Evolutionary conservation across 2,113 vertebrate genomes (phyloP).

Genomic region (Pachypanchax playfairii): DNA sequence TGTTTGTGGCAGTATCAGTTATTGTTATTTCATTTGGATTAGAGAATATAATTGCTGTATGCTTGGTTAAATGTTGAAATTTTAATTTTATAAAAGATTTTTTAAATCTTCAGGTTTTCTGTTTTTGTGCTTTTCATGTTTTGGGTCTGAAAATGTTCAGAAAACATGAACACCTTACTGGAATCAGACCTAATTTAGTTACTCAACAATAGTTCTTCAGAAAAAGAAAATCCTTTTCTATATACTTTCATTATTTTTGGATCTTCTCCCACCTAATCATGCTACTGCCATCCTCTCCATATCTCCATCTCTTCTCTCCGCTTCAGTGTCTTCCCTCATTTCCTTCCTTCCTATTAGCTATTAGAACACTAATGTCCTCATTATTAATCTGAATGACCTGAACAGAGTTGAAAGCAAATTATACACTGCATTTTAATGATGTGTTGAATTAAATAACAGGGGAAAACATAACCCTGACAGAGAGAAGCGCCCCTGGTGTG

Average conservation of each 20-base stretch:
- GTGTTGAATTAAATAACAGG: constrained; percentile 19
- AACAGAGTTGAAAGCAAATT: constrained; percentile 23
- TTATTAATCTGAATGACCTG: constrained; percentile 18
- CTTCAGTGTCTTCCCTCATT: not conserved
- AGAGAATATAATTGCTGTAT: no score
- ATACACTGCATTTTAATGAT: constrained; percentile 30
- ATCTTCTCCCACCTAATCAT: constrained; percentile 12
- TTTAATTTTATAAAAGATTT: no score
- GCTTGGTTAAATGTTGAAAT: no score
- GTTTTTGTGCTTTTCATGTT: no score
- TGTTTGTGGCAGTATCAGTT: no score
- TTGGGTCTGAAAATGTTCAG: no score
- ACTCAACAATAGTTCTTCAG: no score
- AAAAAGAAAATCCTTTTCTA: not conserved
- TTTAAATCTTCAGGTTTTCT: no score
- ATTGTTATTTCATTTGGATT: no score
- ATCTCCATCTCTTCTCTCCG: constrained; percentile 6
- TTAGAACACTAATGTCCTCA: constrained; percentile 9
- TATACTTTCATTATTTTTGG: constrained; percentile 2
- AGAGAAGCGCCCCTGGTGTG: constrained; percentile 9
- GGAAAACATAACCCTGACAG: constrained; percentile 10
- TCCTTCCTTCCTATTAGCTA: constrained; percentile 5
- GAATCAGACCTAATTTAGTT: no score
- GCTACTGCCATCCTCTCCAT: not conserved
- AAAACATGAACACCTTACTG: no score